A percentile compares a stretch with the other conserved stretches of the same genome.
Evolutionary conservation across 1,140 invertebrate species (phyloP).

Genomic region (Oppia nitens): DNA sequence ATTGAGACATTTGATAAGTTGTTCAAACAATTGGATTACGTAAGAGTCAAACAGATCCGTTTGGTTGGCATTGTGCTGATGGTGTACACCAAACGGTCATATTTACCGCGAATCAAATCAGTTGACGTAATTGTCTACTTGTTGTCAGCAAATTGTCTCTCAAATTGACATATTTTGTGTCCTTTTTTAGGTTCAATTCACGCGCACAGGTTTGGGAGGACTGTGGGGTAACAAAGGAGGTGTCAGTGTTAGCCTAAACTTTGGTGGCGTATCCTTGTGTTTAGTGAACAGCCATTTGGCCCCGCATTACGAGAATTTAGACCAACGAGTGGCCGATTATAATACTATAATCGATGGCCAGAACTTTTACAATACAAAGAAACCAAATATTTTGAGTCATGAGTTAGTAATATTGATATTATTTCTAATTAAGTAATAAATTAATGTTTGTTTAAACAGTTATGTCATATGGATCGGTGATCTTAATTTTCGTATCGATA

Average conservation of each 20-base stretch:
- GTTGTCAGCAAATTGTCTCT: conserved; percentile 69
- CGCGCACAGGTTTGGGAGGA: conserved; percentile 68
- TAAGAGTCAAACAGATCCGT: conserved; percentile 21
- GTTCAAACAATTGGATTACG: conserved; percentile 14
- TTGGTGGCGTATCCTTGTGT: conserved; percentile 68
- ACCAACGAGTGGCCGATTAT: conserved; percentile 66
- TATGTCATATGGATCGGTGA: conserved; percentile 92
- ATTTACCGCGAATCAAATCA: conserved; percentile 50
- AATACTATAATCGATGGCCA: conserved; percentile 47
- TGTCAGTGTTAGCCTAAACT: conserved; percentile 61
- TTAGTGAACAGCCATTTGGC: conserved; percentile 74
- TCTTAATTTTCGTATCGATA: conserved; percentile 67
- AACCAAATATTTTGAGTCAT: conserved; percentile 67
- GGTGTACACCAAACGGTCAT: conserved; percentile 53
- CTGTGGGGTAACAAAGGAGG: conserved; percentile 88
- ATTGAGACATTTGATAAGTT: conserved; percentile 3
- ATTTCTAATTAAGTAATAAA: background rate
- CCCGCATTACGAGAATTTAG: conserved; percentile 60
- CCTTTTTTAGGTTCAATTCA: conserved; percentile 46
- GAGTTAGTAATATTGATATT: conserved; percentile 43
- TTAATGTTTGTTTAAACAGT: conserved; percentile 34
- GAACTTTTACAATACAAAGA: conserved; percentile 43
- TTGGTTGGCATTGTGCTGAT: conserved; percentile 41
- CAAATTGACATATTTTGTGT: background rate
- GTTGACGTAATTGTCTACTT: conserved; percentile 63